Conservation (phyloP, 2,797 vertebrate species). For the Hippocampus kuda region DNA sequence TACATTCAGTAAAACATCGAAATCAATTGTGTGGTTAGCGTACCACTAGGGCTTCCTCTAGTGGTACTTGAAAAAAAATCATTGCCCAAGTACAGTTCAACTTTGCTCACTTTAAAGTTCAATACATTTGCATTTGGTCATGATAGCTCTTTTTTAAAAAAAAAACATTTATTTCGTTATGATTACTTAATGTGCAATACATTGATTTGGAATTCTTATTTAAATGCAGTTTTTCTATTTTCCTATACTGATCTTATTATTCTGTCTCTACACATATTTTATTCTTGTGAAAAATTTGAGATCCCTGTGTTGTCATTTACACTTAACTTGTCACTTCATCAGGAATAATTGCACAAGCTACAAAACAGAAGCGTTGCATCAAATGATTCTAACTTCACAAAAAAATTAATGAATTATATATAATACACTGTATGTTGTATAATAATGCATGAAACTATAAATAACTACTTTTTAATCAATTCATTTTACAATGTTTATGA, state of each 20-base stretch:
- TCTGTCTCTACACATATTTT: too few species aligned
- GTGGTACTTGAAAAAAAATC: background rate
- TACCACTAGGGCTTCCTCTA: background rate
- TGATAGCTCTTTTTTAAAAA: background rate
- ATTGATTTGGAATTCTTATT: background rate
- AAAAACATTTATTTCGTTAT: background rate
- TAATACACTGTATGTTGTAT: background rate
- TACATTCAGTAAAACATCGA: constrained; percentile 10
- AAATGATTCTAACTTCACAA: background rate
- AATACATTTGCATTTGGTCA: background rate
- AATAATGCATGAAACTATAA: background rate
- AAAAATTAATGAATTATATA: background rate
- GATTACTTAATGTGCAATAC: background rate
- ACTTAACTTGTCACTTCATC: too few species aligned
- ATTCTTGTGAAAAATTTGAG: too few species aligned
- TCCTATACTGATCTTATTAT: too few species aligned
- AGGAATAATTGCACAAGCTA: background rate
- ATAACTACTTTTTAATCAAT: background rate
- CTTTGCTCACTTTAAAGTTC: background rate
- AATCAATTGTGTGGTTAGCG: too few species aligned
- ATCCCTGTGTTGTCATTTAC: too few species aligned
- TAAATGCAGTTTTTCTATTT: background rate
- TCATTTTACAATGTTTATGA: background rate
- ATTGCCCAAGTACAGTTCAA: background rate
- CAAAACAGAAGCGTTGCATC: background rate